phyloP scores from a whole-genome alignment of 2,113 vertebrate genomes.

The Lophochroa leadbeateri region DNA sequence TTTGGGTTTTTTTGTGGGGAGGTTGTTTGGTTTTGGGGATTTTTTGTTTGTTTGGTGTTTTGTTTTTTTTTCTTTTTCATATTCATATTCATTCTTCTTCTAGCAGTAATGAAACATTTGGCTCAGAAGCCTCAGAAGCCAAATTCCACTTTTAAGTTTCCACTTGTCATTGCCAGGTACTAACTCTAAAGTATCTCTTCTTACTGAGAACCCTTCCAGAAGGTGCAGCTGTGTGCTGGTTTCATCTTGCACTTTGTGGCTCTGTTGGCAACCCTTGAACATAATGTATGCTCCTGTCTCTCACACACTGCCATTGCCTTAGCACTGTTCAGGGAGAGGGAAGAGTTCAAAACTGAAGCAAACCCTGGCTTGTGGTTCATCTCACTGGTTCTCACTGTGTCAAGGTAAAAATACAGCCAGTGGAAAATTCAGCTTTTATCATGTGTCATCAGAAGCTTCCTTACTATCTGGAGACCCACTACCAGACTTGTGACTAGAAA shows the following conservation, averaged over 20 bases:
- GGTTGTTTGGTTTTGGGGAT: not conserved
- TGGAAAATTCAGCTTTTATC: conserved; percentile 60
- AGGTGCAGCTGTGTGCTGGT: conserved; percentile 80
- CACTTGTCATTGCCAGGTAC: conserved; percentile 74
- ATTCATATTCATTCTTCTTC: conserved; percentile 44
- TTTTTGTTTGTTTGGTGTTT: not conserved
- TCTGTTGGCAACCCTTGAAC: conserved; percentile 69
- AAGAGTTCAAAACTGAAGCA: conserved; percentile 47
- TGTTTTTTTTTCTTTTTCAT: not conserved
- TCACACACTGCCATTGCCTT: conserved; percentile 63
- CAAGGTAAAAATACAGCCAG: conserved; percentile 55
- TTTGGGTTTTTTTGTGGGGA: not conserved
- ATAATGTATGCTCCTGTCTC: conserved; percentile 71
- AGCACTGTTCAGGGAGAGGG: conserved; percentile 72
- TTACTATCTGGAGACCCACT: not conserved
- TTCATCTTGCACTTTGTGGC: conserved; percentile 80
- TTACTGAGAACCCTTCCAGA: conserved; percentile 73
- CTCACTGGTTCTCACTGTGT: conserved; percentile 62
- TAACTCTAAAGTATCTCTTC: conserved; percentile 73
- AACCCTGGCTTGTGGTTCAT: conserved; percentile 12
- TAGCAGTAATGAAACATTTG: conserved; percentile 58
- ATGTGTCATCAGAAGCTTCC: conserved; percentile 37
- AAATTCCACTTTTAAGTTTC: conserved; percentile 77
- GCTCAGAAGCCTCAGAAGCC: conserved; percentile 52
- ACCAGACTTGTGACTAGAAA: not conserved